Percentiles rank a stretch among this genome's conserved stretches.
Conservation (phyloP, 2,888 invertebrate genomes). For the Cataglyphis altisquamis region DNA sequence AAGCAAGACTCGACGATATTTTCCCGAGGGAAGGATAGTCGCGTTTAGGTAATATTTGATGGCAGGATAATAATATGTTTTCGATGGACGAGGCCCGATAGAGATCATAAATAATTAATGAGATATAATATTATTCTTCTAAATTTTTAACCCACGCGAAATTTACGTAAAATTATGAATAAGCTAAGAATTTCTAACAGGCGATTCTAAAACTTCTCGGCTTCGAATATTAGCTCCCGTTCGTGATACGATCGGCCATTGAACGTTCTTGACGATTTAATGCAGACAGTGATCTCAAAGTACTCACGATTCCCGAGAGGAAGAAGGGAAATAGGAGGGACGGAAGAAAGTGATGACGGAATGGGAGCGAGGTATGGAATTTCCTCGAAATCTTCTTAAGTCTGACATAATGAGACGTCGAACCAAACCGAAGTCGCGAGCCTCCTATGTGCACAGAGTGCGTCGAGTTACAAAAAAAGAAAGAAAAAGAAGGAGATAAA, state of each 20-base stretch:
- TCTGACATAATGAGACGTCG: slow-evolving; percentile 77
- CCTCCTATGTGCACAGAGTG: slow-evolving; percentile 33
- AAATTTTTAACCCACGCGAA: slow-evolving; percentile 1
- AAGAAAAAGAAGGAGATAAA: slow-evolving; percentile 46
- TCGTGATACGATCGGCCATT: slow-evolving; percentile 17
- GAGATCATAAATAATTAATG: slow-evolving; percentile 36
- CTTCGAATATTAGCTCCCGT: slow-evolving; percentile 16
- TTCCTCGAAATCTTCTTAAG: slow-evolving; percentile 64
- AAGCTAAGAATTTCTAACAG: neutral
- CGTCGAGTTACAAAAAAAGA: slow-evolving; percentile 46
- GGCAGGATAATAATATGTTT: slow-evolving; percentile 9
- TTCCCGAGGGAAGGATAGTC: neutral
- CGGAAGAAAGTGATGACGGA: slow-evolving; percentile 17
- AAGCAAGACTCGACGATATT: neutral
- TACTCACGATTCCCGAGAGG: slow-evolving; percentile 37
- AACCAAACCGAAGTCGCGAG: slow-evolving; percentile 61
- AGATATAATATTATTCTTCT: slow-evolving; percentile 4
- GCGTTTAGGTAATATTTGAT: neutral
- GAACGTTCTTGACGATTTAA: slow-evolving; percentile 54
- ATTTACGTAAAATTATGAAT: neutral
- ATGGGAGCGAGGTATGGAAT: slow-evolving; percentile 57
- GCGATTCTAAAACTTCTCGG: slow-evolving; percentile 12
- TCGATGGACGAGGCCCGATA: neutral
- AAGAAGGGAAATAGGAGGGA: slow-evolving; percentile 5
- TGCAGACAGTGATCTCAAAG: slow-evolving; percentile 52